phyloP scores from a whole-genome alignment of 2,113 vertebrate species.

The Larimichthys crocea region DNA sequence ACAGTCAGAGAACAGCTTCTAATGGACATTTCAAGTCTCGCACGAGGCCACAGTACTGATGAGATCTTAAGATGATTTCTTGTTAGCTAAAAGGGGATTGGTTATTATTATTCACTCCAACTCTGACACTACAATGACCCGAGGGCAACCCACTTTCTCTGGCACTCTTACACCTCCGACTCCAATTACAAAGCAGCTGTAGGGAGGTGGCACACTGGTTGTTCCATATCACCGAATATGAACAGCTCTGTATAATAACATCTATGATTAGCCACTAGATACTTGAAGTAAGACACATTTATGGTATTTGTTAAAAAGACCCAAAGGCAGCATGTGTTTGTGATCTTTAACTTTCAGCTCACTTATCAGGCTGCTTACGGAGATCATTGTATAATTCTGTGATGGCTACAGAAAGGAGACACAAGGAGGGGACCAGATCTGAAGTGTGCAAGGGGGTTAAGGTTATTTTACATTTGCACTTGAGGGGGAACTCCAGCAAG shows the following conservation, averaged over 20 bases:
- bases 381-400: slow-evolving; percentile 8
- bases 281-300: slow-evolving; percentile 22
- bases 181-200: slow-evolving; percentile 67
- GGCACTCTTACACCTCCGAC: slow-evolving; percentile 44
- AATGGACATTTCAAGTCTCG: slow-evolving; percentile 34
- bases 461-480: background rate
- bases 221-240: slow-evolving; percentile 27
- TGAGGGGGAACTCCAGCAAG: background rate
- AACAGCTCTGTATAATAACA: slow-evolving; percentile 45
- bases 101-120: slow-evolving; percentile 60
- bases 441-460: background rate
- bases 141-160: slow-evolving; percentile 50
- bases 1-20: slow-evolving; percentile 14
- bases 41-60: slow-evolving; percentile 31
- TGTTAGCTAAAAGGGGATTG: slow-evolving; percentile 43
- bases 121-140: slow-evolving; percentile 40
- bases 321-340: slow-evolving; percentile 24
- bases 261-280: slow-evolving; percentile 40
- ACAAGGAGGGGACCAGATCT: background rate
- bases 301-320: slow-evolving; percentile 14
- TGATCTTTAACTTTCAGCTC: slow-evolving; percentile 37
- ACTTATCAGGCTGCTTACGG: slow-evolving; percentile 6
- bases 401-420: background rate
- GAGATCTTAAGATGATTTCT: slow-evolving; percentile 55
- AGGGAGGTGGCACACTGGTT: slow-evolving; percentile 34